phyloP scores from a whole-genome alignment of 2,797 vertebrate genomes.

The Lacerta agilis region DNA sequence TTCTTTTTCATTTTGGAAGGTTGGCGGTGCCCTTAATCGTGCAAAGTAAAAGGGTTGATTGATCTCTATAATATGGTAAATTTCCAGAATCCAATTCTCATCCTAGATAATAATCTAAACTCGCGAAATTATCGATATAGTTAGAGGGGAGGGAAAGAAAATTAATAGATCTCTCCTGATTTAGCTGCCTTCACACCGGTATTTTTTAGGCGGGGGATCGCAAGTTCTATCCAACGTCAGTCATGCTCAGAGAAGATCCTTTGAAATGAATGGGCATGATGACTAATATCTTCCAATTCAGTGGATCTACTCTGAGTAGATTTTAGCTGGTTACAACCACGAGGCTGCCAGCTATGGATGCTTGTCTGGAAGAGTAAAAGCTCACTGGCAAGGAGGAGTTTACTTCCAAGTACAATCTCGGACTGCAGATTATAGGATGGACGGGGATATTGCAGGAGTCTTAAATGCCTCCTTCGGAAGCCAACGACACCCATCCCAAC shows the following conservation, averaged over 20 bases:
- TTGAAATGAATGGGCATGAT: too few relatives aligned
- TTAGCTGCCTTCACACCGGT: neutral
- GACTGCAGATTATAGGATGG: neutral
- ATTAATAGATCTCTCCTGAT: neutral
- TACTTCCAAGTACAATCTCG: neutral
- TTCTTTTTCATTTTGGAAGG: neutral
- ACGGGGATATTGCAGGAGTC: neutral
- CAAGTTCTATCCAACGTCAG: too few relatives aligned
- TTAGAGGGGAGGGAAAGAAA: neutral
- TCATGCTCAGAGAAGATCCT: too few relatives aligned
- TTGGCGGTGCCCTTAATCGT: neutral
- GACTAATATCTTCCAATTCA: too few relatives aligned
- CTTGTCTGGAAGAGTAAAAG: neutral
- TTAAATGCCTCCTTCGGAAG: neutral
- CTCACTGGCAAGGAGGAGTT: neutral
- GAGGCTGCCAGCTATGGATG: neutral
- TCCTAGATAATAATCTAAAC: neutral
- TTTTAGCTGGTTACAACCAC: too few relatives aligned
- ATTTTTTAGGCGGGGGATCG: neutral
- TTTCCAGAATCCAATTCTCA: neutral
- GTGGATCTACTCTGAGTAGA: too few relatives aligned
- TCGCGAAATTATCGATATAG: neutral
- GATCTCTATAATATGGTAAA: neutral
- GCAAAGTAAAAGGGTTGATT: neutral
- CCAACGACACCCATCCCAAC: too few relatives aligned